Evolutionary conservation across 2,888 invertebrate species (phyloP), one percentile per base, ranked within the genome.

Genomic region (Agrochola circellaris): DNA sequence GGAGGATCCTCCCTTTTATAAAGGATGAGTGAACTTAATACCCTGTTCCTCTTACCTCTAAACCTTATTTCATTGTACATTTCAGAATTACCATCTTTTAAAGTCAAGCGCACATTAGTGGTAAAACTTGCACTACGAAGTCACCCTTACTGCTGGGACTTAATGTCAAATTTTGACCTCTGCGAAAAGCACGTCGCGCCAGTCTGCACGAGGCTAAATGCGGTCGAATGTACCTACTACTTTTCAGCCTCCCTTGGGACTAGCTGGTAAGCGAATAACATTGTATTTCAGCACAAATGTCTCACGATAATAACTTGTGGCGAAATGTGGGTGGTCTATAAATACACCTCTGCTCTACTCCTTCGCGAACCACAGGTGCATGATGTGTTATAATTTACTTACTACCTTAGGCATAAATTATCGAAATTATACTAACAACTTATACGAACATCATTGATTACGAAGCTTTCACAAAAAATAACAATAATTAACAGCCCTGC

Each of bases 341-440:
- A 48, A 6, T 30, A 54, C 54, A 54, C 0, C 7, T n/a, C 30
- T 68, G 26, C 34, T 3, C 8, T 51, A 17, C 51, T 6, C 9
- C 17, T 42, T 11, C 9, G 13, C 0, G 15, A 23, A 17, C 34
- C 23, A 51, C 26, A 51, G 30, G n/a, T 15, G 42, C 15, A 13
- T 30, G 5, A 30, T 17, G 13, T 58, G 9, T 38, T 54, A 5
- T 17, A 26, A 56, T 48, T 30, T 3, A 38, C 38, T 17, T 56
- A 7, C 2, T 7, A 54, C 38, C 48, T 42, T 5, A 58, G 30
- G 56, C 23, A 34, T 45, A 51, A 17, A 56, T 78, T 68, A 77
- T 15, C 4, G 4, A 67, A 54, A 78, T 48, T 72, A 79, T n/a
- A 56, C 74, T 67, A 56, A 67, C 13, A 51, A 67, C 26, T 38